These are phyloP conservation scores for Heliconius nattereri DNA, from an alignment of 1,140 invertebrate genomes.

Conservation along the genomic window DNA sequence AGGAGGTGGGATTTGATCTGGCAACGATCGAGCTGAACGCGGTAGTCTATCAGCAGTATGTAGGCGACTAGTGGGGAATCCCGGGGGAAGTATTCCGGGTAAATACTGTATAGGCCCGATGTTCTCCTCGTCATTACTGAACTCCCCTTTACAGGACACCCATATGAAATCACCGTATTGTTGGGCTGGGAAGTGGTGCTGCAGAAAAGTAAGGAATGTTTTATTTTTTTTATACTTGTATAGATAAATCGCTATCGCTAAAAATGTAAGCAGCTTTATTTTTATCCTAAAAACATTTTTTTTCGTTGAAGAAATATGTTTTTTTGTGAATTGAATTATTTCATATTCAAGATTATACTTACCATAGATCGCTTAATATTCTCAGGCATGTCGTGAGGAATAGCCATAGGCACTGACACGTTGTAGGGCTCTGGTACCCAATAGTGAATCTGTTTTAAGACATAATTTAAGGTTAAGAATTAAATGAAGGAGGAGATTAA, in stretches of 20 bases:
- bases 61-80: conserved; percentile 84
- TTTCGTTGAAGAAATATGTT: too few relatives aligned
- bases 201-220: background rate
- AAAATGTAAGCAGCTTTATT: too few relatives aligned
- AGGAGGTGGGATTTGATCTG: conserved; percentile 90
- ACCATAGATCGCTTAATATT: conserved; percentile 82
- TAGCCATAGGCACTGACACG: conserved; percentile 82
- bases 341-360: background rate
- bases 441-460: conserved; percentile 86
- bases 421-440: conserved; percentile 91
- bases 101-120: conserved; percentile 91
- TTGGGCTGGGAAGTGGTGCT: conserved; percentile 42
- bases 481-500: background rate
- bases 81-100: conserved; percentile 87
- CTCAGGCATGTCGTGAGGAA: conserved; percentile 86
- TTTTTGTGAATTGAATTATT: too few relatives aligned
- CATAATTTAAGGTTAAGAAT: background rate
- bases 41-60: conserved; percentile 84
- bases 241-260: background rate
- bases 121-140: conserved; percentile 93
- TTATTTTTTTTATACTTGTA: background rate
- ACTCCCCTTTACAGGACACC: conserved; percentile 94
- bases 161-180: conserved; percentile 86
- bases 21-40: conserved; percentile 87
- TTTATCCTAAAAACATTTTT: too few relatives aligned